Evolutionary conservation across 2,888 invertebrate species (phyloP).

Genomic region (Drosophila prolongata): DNA sequence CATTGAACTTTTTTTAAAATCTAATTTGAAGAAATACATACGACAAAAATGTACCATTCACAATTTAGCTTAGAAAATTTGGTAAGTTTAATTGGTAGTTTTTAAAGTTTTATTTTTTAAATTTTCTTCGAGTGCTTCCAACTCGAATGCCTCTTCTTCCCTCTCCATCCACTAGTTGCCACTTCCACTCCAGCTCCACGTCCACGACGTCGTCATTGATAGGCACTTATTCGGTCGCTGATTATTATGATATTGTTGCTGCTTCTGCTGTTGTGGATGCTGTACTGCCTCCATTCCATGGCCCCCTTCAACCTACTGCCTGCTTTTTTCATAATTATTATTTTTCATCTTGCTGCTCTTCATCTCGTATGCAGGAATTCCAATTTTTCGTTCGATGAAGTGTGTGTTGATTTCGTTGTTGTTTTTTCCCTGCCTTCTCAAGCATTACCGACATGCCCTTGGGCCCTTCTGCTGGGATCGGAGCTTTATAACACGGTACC

Average conservation of each 20-base stretch:
- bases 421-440: conserved; percentile 52
- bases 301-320: conserved; percentile 25
- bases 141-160: conserved; percentile 18
- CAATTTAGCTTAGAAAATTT: no score
- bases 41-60: no score
- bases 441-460: conserved; percentile 78
- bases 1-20: no score
- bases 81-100: background rate
- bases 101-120: background rate
- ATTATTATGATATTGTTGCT: conserved; percentile 66
- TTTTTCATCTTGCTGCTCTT: conserved; percentile 74
- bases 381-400: conserved; percentile 80
- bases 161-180: conserved; percentile 51
- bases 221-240: conserved; percentile 75
- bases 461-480: conserved; percentile 57
- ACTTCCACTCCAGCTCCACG: conserved; percentile 37
- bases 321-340: conserved; percentile 71
- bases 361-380: conserved; percentile 82
- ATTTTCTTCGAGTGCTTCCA: conserved; percentile 36
- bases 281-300: conserved; percentile 47
- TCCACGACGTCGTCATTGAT: conserved; percentile 73
- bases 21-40: no score
- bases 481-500: background rate
- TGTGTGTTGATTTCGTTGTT: conserved; percentile 80
- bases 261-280: conserved; percentile 13